Conservation (phyloP, 2,888 invertebrate species). For the Spatulosminthurus flaviceps region DNA sequence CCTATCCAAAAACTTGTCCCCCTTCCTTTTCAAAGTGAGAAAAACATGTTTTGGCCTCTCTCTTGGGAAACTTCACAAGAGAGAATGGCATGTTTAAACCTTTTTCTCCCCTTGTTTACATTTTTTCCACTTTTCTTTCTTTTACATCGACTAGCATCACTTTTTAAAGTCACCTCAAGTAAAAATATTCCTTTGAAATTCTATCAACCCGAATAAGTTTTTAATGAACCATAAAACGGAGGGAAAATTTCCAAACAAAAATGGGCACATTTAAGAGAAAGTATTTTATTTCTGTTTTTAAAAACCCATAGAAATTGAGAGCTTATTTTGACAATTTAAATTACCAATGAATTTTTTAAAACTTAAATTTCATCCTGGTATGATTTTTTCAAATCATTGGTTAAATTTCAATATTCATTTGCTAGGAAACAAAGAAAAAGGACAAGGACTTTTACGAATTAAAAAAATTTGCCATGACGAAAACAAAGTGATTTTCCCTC, state of each 20-base stretch:
- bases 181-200: constrained; percentile 22
- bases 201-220: constrained; percentile 19
- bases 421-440: too few species aligned
- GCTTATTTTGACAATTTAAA: too few species aligned
- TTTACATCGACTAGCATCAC: background rate
- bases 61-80: background rate
- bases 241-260: background rate
- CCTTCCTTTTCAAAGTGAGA: background rate
- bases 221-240: constrained; percentile 25
- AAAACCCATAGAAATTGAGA: too few species aligned
- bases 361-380: too few species aligned
- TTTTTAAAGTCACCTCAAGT: background rate
- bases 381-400: too few species aligned
- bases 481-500: too few species aligned
- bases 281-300: too few species aligned
- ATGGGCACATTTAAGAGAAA: background rate
- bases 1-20: background rate
- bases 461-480: too few species aligned
- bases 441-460: too few species aligned
- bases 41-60: background rate
- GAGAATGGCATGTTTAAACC: background rate
- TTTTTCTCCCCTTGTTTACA: background rate
- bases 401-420: too few species aligned
- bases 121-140: background rate
- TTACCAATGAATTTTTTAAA: too few species aligned